Conservation (phyloP, 2,113 vertebrate genomes). For the Nicator chloris region DNA sequence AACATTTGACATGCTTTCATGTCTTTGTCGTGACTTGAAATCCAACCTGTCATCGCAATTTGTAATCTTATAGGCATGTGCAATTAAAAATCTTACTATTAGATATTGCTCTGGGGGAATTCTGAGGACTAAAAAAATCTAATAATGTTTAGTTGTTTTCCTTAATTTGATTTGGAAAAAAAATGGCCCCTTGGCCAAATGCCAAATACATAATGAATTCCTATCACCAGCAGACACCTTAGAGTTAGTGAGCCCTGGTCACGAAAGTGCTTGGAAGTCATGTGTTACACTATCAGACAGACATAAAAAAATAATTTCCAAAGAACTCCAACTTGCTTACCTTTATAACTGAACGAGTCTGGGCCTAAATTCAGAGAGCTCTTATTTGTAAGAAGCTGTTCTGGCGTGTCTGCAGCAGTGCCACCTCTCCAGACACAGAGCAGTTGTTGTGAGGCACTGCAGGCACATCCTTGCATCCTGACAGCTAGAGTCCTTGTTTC, state of each 20-base stretch:
- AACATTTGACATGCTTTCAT: background rate
- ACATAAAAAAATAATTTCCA: background rate
- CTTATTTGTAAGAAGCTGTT: background rate
- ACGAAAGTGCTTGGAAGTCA: background rate
- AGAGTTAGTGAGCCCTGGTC: background rate
- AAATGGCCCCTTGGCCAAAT: background rate
- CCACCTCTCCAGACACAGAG: background rate
- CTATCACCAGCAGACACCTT: background rate
- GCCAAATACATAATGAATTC: slow-evolving; percentile 13
- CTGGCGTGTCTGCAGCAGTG: background rate
- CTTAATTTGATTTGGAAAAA: background rate
- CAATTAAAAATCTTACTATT: slow-evolving; percentile 21
- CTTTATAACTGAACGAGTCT: background rate
- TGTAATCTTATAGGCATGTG: background rate
- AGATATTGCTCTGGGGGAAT: background rate
- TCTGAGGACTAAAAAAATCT: background rate
- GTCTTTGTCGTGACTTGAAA: background rate
- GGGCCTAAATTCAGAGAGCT: background rate
- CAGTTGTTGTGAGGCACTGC: accelerated
- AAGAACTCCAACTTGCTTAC: background rate
- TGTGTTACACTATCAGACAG: background rate
- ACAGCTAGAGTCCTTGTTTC: background rate
- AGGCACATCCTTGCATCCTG: accelerated
- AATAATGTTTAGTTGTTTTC: slow-evolving; percentile 34
- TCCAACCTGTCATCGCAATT: background rate